A percentile compares a stretch with the other conserved stretches of the same genome.
phyloP scores from a whole-genome alignment of 2,888 invertebrate genomes.

The Eupithecia subfuscata region DNA sequence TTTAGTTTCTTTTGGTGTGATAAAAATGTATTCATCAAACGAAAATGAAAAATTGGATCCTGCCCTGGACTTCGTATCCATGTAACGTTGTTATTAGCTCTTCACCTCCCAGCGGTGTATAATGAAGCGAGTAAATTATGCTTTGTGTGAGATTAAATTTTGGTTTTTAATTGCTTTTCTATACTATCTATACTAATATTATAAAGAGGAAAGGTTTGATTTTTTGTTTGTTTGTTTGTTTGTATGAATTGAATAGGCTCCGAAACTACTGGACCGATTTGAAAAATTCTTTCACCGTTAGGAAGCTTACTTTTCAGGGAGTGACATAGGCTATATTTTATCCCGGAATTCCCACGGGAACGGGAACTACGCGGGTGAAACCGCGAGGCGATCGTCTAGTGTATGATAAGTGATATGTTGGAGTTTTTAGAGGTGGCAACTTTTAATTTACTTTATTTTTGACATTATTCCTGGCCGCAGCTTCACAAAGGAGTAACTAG shows the following conservation, averaged over 20 bases:
- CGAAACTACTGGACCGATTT: too few species aligned
- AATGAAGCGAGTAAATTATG: conserved; percentile 39
- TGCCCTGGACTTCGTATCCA: conserved; percentile 17
- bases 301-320: too few species aligned
- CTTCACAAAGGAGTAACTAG: background rate
- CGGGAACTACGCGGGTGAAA: too few species aligned
- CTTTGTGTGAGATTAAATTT: conserved; percentile 34
- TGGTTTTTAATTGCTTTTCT: conserved; percentile 35
- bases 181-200: too few species aligned
- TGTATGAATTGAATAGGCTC: too few species aligned
- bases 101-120: conserved; percentile 29
- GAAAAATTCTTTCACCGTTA: too few species aligned
- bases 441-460: conserved; percentile 5
- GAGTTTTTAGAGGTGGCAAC: background rate
- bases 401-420: background rate
- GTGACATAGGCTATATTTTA: too few species aligned
- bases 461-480: background rate
- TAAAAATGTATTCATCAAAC: background rate
- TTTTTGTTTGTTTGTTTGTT: too few species aligned
- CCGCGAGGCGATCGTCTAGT: too few species aligned
- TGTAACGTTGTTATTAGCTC: background rate
- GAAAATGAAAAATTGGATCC: background rate
- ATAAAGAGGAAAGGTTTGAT: too few species aligned
- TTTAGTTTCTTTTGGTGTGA: background rate
- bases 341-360: too few species aligned